These are phyloP conservation scores for Sciaenops ocellatus DNA, from an alignment of 2,797 vertebrate species.

Conservation along the genomic window DNA sequence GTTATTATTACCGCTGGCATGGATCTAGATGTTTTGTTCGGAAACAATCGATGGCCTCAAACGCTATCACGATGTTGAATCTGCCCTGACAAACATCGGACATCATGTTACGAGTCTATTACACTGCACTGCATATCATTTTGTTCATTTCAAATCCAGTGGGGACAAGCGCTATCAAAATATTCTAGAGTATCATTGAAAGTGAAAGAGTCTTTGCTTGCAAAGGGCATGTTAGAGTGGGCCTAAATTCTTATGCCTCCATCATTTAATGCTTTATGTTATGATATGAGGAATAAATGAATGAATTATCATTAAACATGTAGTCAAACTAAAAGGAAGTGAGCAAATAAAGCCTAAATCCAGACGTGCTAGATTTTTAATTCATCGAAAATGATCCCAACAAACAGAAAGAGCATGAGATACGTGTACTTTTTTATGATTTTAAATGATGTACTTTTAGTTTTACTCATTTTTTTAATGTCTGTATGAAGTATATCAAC, in stretches of 20 bases:
- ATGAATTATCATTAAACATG: too few species aligned
- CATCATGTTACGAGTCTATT: neutral
- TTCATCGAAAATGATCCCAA: neutral
- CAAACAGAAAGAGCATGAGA: neutral
- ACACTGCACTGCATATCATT: neutral
- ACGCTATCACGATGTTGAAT: conserved; percentile 7
- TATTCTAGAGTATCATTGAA: neutral
- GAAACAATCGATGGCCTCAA: neutral
- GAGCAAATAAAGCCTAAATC: neutral
- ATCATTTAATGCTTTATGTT: too few species aligned
- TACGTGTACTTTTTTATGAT: neutral
- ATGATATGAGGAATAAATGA: too few species aligned
- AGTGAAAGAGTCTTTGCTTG: neutral
- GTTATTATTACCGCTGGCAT: neutral
- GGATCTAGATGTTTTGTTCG: neutral
- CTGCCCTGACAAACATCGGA: neutral
- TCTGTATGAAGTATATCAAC: neutral
- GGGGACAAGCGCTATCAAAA: neutral
- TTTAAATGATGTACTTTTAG: neutral
- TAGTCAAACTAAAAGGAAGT: neutral
- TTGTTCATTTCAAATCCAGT: neutral
- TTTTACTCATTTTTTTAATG: neutral
- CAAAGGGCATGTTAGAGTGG: neutral
- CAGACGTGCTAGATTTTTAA: too few species aligned
- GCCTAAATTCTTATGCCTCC: too few species aligned